phyloP scores from a whole-genome alignment of 2,797 vertebrate species.

The Pangasius djambal region DNA sequence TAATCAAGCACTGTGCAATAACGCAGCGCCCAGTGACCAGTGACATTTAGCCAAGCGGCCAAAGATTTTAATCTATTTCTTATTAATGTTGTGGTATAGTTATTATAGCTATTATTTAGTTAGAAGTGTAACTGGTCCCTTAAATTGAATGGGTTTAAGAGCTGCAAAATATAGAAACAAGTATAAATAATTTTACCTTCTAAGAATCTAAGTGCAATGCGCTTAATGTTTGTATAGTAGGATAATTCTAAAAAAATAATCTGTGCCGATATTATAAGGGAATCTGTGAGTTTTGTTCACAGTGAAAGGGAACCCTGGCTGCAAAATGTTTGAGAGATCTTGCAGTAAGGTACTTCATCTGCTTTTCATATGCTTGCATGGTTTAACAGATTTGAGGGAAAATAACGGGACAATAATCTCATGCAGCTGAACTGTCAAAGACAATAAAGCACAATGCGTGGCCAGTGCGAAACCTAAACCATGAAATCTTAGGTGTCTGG shows the following conservation, averaged over 20 bases:
- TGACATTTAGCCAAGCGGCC: neutral
- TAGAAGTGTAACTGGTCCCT: neutral
- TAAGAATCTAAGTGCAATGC: neutral
- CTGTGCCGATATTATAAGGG: neutral
- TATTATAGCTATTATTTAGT: neutral
- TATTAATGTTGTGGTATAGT: neutral
- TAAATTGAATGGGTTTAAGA: neutral
- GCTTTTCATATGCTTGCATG: neutral
- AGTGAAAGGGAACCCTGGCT: neutral
- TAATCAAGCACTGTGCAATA: neutral
- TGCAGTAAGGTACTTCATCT: neutral
- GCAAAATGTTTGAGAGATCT: neutral
- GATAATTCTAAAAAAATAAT: neutral
- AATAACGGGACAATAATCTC: constrained; percentile 5
- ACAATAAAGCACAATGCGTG: neutral
- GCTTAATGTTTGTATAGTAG: neutral
- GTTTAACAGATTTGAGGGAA: neutral
- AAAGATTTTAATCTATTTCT: neutral
- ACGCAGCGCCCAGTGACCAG: neutral
- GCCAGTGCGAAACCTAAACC: neutral
- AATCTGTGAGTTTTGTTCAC: neutral
- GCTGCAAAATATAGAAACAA: neutral
- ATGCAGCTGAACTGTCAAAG: neutral
- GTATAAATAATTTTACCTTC: neutral
- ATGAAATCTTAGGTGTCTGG: neutral